Conservation (phyloP, 2,113 vertebrate species). For the Atlantisia rogersi region DNA sequence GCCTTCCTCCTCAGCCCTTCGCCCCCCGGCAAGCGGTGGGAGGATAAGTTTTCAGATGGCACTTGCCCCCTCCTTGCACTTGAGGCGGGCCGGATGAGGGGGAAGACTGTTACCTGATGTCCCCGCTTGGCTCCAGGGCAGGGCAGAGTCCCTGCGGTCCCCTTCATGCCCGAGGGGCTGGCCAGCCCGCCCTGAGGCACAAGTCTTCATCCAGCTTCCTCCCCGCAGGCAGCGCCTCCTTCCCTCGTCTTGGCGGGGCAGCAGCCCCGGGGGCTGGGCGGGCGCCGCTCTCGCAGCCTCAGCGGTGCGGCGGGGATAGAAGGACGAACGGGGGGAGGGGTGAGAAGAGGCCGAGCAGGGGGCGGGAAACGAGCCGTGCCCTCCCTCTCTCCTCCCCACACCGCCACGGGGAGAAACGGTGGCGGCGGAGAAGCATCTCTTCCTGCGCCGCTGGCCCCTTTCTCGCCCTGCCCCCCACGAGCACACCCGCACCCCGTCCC, state of each 20-base stretch:
- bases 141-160: background rate
- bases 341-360: background rate
- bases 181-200: background rate
- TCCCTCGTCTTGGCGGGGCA: background rate
- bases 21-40: background rate
- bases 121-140: background rate
- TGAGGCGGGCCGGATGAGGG: background rate
- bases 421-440: fast-evolving
- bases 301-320: background rate
- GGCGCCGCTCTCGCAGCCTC: background rate
- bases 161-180: slow-evolving; percentile 26
- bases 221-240: background rate
- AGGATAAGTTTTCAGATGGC: background rate
- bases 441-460: fast-evolving
- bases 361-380: background rate
- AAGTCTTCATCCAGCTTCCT: background rate
- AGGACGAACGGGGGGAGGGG: background rate
- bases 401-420: fast-evolving
- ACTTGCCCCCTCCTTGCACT: background rate
- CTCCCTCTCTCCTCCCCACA: background rate
- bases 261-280: background rate
- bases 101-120: slow-evolving; percentile 38
- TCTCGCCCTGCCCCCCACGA: too few species aligned
- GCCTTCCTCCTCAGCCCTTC: background rate
- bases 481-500: background rate